These are phyloP conservation scores for Cisticola juncidis DNA, from an alignment of 2,113 vertebrate genomes.

Conservation along the genomic window DNA sequence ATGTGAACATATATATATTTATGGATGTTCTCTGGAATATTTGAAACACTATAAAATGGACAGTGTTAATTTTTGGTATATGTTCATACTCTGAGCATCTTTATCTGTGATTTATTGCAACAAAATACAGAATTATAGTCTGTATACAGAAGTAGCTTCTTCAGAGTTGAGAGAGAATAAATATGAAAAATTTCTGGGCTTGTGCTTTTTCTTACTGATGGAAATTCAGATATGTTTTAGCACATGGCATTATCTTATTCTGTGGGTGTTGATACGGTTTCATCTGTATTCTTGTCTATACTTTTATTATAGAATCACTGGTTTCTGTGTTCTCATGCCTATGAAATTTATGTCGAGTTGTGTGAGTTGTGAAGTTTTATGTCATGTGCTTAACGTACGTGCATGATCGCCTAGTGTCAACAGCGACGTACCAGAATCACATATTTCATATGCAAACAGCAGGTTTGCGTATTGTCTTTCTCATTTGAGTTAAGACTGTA, in stretches of 20 bases:
- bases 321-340: background rate
- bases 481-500: background rate
- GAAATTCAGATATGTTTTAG: background rate
- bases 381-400: background rate
- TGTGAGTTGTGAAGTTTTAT: background rate
- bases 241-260: background rate
- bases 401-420: background rate
- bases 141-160: background rate
- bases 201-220: background rate
- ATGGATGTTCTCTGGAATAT: background rate
- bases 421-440: background rate
- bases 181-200: background rate
- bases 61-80: background rate
- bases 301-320: background rate
- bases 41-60: background rate
- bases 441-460: background rate
- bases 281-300: background rate
- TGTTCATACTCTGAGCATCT: background rate
- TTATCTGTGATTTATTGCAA: background rate
- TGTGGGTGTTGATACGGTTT: background rate
- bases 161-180: background rate
- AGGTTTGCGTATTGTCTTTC: background rate
- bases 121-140: background rate
- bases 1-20: background rate
- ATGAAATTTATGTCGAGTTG: background rate